Evolutionary conservation across 1,140 invertebrate genomes (phyloP).

Genomic region (Procambarus virginalis): DNA sequence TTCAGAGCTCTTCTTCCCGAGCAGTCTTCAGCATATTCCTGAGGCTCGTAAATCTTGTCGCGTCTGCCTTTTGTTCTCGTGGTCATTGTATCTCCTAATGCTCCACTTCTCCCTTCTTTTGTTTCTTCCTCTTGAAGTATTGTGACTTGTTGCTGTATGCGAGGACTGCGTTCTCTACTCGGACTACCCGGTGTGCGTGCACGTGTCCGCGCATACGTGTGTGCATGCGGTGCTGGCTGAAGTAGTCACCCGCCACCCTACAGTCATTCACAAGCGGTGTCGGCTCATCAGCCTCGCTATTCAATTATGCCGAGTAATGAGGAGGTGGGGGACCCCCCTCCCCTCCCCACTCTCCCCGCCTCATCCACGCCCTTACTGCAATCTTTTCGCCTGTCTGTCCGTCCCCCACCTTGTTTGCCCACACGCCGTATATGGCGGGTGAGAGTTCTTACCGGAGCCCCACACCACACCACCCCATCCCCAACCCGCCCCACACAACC

Average conservation of each 20-base stretch:
- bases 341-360: neutral
- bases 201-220: neutral
- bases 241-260: neutral
- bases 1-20: no score
- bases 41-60: no score
- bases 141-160: no score
- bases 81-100: no score
- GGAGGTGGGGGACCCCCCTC: neutral
- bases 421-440: neutral
- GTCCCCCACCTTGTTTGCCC: neutral
- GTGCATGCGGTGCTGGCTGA: neutral
- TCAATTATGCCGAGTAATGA: conserved; percentile 18
- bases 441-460: neutral
- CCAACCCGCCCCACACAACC: neutral
- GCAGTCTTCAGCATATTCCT: no score
- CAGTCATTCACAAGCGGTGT: conserved; percentile 1
- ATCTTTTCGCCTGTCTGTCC: conserved; percentile 14
- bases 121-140: no score
- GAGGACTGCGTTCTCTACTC: no score
- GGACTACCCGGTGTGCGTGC: no score
- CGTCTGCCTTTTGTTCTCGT: no score
- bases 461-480: neutral
- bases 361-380: conserved; percentile 9
- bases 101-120: no score
- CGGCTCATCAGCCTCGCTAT: conserved; percentile 19